Evolutionary conservation across 2,888 invertebrate species (phyloP), one percentile per base, ranked within the genome.

Genomic region (Netelia melanura): DNA sequence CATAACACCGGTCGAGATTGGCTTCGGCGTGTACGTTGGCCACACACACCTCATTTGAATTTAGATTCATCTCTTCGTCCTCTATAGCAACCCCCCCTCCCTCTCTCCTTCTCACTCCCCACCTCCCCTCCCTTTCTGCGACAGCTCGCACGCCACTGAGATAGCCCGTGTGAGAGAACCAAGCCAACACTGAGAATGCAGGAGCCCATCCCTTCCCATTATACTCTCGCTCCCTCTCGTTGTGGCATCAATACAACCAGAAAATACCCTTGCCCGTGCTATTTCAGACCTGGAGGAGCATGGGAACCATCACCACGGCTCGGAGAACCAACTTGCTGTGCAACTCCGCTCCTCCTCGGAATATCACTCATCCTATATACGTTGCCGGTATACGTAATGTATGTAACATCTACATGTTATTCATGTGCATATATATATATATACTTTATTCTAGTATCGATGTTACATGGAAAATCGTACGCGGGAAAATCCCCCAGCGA

Each of bases 1-100:
- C 89, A 89, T 91, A 91, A 91, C 90, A 90, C 88, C 86, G 86
- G 81, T 89, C 86, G 91, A 90, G 90, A 92, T 91, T 91, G 91
- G 89, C 89, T 91, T 87, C 86, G 86, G 86, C 89, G 86, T 89
- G 89, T 90, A 88, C 88, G 87, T 89, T 89, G 89, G 89, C 89
- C 89, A 88, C 89, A 89, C 89, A 84, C 84, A 87, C 89, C 91
- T 92, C 91, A 92, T 92, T 92, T 92, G 91, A 92, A 92, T 92
- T 92, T 92, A 92, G 91, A 92, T 92, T 92, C 90, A 86, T 86
- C 90, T 87, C 88, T 86, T 86, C 85, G 84, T 75, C 76, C 61
- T 62, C 23, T 72, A 68, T 79, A 38, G 68, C 68, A 72, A 65
- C 14, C 58, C 48, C 38, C 58, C 48, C 38, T 48, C 67, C 14